Percentiles rank a stretch among this genome's conserved stretches.
Evolutionary conservation across 2,113 vertebrate species (phyloP).

Genomic region (Pachycephala philippinensis): DNA sequence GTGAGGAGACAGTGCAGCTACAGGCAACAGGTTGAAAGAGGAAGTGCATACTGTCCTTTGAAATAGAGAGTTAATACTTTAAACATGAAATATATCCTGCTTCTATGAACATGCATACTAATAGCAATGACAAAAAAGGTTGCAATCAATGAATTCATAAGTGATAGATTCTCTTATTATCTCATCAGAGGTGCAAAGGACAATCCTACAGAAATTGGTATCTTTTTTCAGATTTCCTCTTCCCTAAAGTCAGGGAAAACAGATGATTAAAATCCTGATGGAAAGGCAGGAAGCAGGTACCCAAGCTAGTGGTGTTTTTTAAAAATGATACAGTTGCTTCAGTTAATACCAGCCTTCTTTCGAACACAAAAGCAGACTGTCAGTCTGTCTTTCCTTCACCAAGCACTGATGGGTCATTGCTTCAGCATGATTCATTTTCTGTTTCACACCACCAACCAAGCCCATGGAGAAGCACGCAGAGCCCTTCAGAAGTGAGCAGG

Average conservation of each 20-base stretch:
- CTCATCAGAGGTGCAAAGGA: background rate
- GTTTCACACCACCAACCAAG: background rate
- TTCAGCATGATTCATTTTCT: background rate
- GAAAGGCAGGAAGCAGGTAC: background rate
- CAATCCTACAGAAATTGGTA: background rate
- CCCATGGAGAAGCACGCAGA: fast-evolving
- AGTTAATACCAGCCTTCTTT: background rate
- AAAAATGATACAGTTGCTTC: background rate
- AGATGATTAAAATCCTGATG: background rate
- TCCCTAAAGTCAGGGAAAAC: background rate
- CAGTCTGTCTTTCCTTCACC: background rate
- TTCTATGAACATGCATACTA: background rate
- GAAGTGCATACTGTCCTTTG: background rate
- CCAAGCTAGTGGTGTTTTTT: background rate
- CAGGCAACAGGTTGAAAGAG: background rate
- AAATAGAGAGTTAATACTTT: background rate
- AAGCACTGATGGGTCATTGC: background rate
- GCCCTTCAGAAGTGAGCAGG: background rate
- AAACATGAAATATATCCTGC: background rate
- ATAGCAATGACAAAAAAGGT: background rate
- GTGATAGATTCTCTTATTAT: background rate
- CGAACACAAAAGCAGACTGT: background rate
- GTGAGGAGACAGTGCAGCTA: background rate
- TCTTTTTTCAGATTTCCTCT: background rate
- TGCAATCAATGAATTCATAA: background rate